phyloP scores from a whole-genome alignment of 2,888 invertebrate species.

The Serripes groenlandicus region DNA sequence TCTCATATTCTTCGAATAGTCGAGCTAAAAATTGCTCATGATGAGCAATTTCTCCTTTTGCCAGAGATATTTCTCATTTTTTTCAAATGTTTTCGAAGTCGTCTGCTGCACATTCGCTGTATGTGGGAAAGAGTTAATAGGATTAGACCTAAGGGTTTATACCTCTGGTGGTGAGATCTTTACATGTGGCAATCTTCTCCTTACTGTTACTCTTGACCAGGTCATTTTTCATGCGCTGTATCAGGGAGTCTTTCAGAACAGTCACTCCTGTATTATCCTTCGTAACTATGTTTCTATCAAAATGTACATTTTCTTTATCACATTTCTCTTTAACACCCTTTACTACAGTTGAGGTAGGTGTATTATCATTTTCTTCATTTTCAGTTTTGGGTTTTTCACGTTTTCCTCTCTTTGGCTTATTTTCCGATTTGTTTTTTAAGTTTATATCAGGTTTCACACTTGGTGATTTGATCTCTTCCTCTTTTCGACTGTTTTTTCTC shows the following conservation, averaged over 20 bases:
- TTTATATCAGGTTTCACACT: neutral
- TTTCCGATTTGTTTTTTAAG: neutral
- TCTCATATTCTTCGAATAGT: no score
- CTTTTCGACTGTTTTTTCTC: conserved; percentile 9
- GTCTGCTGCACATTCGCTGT: no score
- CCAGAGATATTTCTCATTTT: no score
- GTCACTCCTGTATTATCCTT: conserved; percentile 16
- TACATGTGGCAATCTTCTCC: conserved; percentile 72
- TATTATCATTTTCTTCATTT: neutral
- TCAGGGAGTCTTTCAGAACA: neutral
- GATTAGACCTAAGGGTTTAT: neutral
- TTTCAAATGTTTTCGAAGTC: no score
- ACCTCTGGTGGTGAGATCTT: conserved; percentile 80
- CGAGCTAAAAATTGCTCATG: no score
- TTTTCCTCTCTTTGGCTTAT: conserved; percentile 13
- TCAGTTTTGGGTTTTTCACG: conserved; percentile 21
- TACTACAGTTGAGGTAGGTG: neutral
- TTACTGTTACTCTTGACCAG: conserved; percentile 25
- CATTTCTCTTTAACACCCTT: neutral
- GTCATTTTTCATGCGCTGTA: neutral
- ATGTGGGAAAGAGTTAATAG: no score
- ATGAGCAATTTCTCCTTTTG: no score
- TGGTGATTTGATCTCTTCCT: conserved; percentile 2
- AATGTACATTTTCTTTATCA: conserved; percentile 50
- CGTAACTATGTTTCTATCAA: conserved; percentile 32